Evolutionary conservation across 2,888 invertebrate species (phyloP), one percentile per base, ranked within the genome.

Genomic region (Agrotis exclamationis): DNA sequence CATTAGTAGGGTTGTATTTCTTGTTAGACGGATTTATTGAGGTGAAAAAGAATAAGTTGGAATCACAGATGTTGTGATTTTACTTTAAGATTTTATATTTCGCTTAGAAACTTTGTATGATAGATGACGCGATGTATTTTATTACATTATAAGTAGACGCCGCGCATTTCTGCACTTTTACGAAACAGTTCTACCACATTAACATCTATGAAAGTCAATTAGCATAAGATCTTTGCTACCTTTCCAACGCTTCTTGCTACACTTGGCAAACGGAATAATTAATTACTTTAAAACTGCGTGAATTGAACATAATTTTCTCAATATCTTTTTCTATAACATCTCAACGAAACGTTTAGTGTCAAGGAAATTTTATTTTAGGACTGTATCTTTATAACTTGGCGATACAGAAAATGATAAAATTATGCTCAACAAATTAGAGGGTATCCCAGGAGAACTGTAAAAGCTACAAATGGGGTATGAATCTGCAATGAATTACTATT

Each of bases 401-500:
- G 44, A 62, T 24, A 50, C 24, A 45, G 13, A 22, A 39, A 13
- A 60, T 67, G 45, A 53, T 58, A 67, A 67, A 77, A 59, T 78
- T 68, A 78, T 66, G n/a, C 60, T 62, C 60, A 66, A 56, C 63
- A 33, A 80, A 75, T 67, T 53, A 57, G 45, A 58, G 9, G 39
- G n/a, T 50, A 33, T 79, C 80, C 57, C 71, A 56, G 4, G 63
- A 59, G 63, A 22, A 48, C 20, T 14, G 47, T 63, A 66, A 70
- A 57, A 45, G 62, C 68, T 58, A 16, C 16, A 63, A 22, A 51
- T 59, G 56, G 47, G 44, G 28, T 58, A n/a, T 47, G 54, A 73
- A 65, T 70, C 24, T 51, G 13, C 50, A 76, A 77, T 81, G 73
- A 74, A 77, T 81, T 72, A 67, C 44, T 56, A 56, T 57, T 11